phyloP scores from a whole-genome alignment of 2,888 invertebrate genomes.

The Cosmia pyralina region DNA sequence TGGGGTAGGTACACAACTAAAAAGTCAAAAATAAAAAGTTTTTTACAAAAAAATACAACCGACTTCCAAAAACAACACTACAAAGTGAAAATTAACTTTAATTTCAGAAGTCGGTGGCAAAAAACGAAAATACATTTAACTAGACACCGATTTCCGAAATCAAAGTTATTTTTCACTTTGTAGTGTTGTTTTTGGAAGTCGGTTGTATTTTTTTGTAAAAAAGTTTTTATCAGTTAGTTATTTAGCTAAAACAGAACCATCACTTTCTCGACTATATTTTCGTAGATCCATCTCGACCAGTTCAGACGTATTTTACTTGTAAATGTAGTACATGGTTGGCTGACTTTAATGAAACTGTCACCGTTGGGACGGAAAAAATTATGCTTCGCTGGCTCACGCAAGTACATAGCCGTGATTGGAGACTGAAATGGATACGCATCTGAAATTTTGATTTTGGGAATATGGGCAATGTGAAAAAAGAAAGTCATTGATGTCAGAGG shows the following conservation, averaged over 20 bases:
- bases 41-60: no score
- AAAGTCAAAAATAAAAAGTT: no score
- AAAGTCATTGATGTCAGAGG: not conserved
- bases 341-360: slow-evolving; percentile 69
- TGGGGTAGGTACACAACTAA: no score
- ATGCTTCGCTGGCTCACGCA: slow-evolving; percentile 51
- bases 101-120: no score
- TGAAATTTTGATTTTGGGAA: slow-evolving; percentile 34
- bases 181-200: no score
- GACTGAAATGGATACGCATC: slow-evolving; percentile 37
- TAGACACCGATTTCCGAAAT: no score
- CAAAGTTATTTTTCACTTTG: no score
- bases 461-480: not conserved
- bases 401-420: slow-evolving; percentile 53
- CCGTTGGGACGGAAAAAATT: slow-evolving; percentile 66
- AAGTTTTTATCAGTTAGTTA: not conserved
- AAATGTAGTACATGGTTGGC: slow-evolving; percentile 64
- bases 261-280: slow-evolving; percentile 45
- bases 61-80: no score
- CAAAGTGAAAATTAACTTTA: no score
- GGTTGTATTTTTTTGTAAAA: no score
- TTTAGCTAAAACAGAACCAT: slow-evolving; percentile 6
- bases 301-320: slow-evolving; percentile 66
- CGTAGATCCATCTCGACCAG: slow-evolving; percentile 44
- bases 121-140: no score